Percentiles rank a stretch among this genome's conserved stretches.
Conservation (phyloP, 2,113 vertebrate species). For the Albula goreensis region DNA sequence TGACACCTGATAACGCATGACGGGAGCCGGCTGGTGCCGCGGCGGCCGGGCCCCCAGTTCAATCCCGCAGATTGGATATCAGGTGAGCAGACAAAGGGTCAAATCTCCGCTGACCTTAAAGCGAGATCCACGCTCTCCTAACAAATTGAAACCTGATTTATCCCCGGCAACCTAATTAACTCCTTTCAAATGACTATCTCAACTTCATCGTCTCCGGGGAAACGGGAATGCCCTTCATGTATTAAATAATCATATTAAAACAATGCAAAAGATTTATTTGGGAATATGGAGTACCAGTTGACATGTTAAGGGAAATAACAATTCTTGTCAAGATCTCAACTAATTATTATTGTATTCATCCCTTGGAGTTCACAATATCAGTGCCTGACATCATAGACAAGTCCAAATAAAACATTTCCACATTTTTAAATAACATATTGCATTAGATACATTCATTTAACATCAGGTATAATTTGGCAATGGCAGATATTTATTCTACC, state of each 20-base stretch:
- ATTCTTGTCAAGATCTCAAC: neutral
- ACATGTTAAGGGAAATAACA: neutral
- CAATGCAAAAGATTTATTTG: too few relatives aligned
- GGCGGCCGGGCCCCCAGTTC: conserved; percentile 23
- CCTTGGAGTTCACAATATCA: neutral
- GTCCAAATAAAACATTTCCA: neutral
- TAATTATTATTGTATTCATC: neutral
- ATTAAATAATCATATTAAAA: neutral
- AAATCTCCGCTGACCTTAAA: conserved; percentile 38
- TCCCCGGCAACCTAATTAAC: conserved; percentile 29
- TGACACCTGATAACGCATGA: conserved; percentile 60
- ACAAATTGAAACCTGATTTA: conserved; percentile 42
- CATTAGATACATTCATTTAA: too few relatives aligned
- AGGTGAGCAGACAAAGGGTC: conserved; percentile 44
- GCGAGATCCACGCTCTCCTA: conserved; percentile 31
- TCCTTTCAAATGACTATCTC: neutral
- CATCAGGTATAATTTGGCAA: too few relatives aligned
- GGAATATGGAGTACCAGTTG: neutral
- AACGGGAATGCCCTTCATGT: neutral
- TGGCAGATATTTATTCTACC: too few relatives aligned
- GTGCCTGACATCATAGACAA: neutral
- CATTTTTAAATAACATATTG: too few relatives aligned
- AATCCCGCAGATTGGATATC: conserved; percentile 52
- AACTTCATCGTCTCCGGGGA: conserved; percentile 1
- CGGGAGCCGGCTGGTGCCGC: conserved; percentile 37